Evolutionary conservation across 2,113 vertebrate genomes (phyloP).

Genomic region (Lycocorax pyrrhopterus): DNA sequence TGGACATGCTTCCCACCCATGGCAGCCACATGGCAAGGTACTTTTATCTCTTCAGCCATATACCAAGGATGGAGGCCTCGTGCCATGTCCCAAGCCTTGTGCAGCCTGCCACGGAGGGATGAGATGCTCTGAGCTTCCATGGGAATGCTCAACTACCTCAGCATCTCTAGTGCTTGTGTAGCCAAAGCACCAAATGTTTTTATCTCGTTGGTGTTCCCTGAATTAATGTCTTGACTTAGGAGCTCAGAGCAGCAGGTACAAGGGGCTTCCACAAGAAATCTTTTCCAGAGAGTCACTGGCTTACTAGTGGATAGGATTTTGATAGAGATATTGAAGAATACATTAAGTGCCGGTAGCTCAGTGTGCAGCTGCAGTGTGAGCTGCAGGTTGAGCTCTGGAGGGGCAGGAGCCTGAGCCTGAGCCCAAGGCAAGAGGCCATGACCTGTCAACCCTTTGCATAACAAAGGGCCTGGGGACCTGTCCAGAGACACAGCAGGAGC

Average conservation of each 20-base stretch:
- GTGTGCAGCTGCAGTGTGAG: neutral
- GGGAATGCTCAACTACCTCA: no score
- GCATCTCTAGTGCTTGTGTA: neutral
- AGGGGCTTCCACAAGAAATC: neutral
- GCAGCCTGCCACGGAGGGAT: no score
- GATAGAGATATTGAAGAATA: neutral
- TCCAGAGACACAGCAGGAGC: neutral
- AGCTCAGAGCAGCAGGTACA: neutral
- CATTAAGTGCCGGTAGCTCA: neutral
- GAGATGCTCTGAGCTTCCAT: neutral
- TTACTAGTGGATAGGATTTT: neutral
- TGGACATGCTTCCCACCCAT: neutral
- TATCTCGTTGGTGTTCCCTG: rapidly evolving
- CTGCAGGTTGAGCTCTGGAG: neutral
- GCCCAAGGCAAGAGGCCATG: neutral
- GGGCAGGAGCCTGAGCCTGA: neutral
- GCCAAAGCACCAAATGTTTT: neutral
- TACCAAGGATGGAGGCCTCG: rapidly evolving
- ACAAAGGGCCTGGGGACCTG: neutral
- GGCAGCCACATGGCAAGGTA: neutral
- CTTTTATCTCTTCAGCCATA: neutral
- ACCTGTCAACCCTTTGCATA: neutral
- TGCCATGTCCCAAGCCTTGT: neutral
- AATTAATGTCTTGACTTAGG: neutral
- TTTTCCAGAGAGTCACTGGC: neutral